A percentile compares a stretch with the other conserved stretches of the same genome.
Evolutionary conservation across 2,797 vertebrate genomes (phyloP).

Genomic region (Arnoldichthys spilopterus): DNA sequence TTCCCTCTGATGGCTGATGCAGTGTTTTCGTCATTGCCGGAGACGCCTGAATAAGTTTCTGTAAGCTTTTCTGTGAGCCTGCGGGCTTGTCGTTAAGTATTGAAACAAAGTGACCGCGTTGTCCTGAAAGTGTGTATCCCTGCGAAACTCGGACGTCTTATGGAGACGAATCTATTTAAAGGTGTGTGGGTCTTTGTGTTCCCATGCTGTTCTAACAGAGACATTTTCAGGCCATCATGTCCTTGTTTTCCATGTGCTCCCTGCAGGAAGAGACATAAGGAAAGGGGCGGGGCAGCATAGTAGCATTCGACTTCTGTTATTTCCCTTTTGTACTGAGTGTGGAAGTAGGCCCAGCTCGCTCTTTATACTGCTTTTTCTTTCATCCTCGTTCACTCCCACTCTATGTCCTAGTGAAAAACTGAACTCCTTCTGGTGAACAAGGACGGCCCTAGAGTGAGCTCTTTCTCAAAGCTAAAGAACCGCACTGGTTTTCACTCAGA

Average conservation of each 20-base stretch:
- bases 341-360: slow-evolving; percentile 48
- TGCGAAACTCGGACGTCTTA: slow-evolving; percentile 18
- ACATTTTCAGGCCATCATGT: slow-evolving; percentile 55
- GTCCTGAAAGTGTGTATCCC: slow-evolving; percentile 10
- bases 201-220: slow-evolving; percentile 36
- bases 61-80: neutral
- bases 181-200: slow-evolving; percentile 21
- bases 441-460: neutral
- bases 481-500: too few species aligned
- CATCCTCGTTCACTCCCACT: slow-evolving; percentile 28
- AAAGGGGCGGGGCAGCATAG: slow-evolving; percentile 65
- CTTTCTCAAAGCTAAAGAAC: neutral
- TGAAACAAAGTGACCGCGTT: slow-evolving; percentile 10
- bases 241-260: slow-evolving; percentile 42
- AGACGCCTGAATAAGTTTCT: neutral
- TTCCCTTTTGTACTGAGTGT: neutral
- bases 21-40: too few species aligned
- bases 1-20: too few species aligned
- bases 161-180: slow-evolving; percentile 45
- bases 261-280: slow-evolving; percentile 59
- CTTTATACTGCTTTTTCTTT: slow-evolving; percentile 20
- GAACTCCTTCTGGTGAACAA: neutral
- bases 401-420: neutral
- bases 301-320: slow-evolving; percentile 54
- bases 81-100: neutral